Percentiles rank a stretch among this genome's conserved stretches.
These are phyloP conservation scores for Antheraea assamensis DNA, from an alignment of 2,888 invertebrate genomes.

Conservation along the genomic window DNA sequence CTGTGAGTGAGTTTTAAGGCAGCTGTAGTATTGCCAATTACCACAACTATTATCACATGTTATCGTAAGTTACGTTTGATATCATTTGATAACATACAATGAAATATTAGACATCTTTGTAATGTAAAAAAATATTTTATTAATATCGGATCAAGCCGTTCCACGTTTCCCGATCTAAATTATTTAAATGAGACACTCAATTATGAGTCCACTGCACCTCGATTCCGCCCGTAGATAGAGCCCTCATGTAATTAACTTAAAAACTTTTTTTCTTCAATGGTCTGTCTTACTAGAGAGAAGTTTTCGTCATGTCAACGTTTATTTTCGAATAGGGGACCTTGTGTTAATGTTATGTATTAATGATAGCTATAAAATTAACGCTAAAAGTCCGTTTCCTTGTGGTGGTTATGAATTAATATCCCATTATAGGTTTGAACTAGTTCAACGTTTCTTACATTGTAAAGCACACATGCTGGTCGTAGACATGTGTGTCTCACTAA, in stretches of 20 bases:
- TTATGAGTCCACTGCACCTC: conserved; percentile 54
- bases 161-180: conserved; percentile 48
- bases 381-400: conserved; percentile 1
- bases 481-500: no score
- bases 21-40: not conserved
- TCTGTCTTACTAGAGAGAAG: conserved; percentile 39
- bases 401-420: not conserved
- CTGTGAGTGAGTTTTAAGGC: not conserved
- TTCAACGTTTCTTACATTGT: not conserved
- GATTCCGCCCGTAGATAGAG: conserved; percentile 62
- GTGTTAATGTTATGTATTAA: conserved; percentile 33
- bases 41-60: not conserved
- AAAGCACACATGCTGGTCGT: no score
- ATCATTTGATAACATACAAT: not conserved
- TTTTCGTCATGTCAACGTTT: conserved; percentile 63
- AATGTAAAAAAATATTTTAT: conserved; percentile 38
- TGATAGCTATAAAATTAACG: conserved; percentile 24
- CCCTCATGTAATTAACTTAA: conserved; percentile 66
- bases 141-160: conserved; percentile 43
- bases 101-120: conserved; percentile 11
- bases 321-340: conserved; percentile 48
- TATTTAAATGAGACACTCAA: conserved; percentile 70
- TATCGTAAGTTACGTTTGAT: no score
- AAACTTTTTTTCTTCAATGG: conserved; percentile 46
- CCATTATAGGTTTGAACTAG: not conserved